phyloP scores from a whole-genome alignment of 2,113 vertebrate genomes.

The Atrichornis clamosus region DNA sequence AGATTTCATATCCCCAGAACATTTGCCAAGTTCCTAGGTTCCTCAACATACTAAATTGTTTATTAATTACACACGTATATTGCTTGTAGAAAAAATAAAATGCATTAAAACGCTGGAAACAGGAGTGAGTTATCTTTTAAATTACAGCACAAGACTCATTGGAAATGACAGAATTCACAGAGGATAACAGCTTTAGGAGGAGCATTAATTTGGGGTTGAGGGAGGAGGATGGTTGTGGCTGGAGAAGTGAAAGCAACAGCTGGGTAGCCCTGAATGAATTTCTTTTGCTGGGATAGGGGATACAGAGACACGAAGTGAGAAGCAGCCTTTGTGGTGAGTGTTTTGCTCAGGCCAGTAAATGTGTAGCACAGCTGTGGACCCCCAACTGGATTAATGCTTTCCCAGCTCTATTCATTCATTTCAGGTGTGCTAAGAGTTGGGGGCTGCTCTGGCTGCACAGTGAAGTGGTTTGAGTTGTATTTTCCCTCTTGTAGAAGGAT shows the following conservation, averaged over 20 bases:
- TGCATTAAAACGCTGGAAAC: constrained; percentile 85
- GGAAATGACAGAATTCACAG: constrained; percentile 61
- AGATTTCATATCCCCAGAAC: constrained; percentile 97
- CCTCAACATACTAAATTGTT: constrained; percentile 96
- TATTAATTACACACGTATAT: constrained; percentile 99
- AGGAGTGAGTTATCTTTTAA: constrained; percentile 74
- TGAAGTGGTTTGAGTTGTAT: not conserved
- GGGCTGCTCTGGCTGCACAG: not conserved
- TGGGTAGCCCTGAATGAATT: not conserved
- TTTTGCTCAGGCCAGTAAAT: not conserved
- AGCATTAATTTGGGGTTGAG: not conserved
- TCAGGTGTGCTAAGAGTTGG: not conserved
- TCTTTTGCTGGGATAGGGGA: not conserved
- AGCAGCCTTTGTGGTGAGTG: not conserved
- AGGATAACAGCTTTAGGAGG: constrained; percentile 36
- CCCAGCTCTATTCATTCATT: not conserved
- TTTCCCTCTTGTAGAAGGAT: constrained; percentile 3
- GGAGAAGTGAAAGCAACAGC: not conserved
- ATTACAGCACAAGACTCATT: constrained; percentile 68
- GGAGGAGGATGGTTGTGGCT: not conserved
- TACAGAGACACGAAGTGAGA: not conserved
- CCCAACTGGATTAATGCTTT: not conserved
- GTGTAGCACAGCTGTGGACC: not conserved
- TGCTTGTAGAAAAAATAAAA: constrained; percentile 85
- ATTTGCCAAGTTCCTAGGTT: constrained; percentile 96